Evolutionary conservation across 2,113 vertebrate species (phyloP).

Genomic region (Malurus melanocephalus): DNA sequence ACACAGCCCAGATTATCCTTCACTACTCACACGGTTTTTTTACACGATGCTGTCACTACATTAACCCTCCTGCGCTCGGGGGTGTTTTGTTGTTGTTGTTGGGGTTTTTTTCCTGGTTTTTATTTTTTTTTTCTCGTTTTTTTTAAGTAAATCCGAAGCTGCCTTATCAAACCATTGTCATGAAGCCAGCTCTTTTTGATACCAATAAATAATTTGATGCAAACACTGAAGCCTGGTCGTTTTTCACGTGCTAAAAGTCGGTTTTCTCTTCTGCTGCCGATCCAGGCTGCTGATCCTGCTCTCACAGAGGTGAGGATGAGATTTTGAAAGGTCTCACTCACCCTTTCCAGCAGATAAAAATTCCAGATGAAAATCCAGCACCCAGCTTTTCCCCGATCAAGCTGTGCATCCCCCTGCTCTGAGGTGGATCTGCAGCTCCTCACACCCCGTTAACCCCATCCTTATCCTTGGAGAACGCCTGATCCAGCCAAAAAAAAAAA

Average conservation of each 20-base stretch:
- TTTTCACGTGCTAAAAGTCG: neutral
- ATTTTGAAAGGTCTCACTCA: neutral
- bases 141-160: neutral
- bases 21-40: neutral
- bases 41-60: neutral
- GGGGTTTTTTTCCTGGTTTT: neutral
- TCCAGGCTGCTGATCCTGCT: neutral
- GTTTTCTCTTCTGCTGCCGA: neutral
- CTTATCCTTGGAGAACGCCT: neutral
- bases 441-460: neutral
- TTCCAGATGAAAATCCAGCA: fast-evolving
- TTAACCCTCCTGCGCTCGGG: neutral
- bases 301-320: neutral
- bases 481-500: neutral
- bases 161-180: neutral
- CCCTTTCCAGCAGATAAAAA: neutral
- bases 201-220: conserved; percentile 69
- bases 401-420: neutral
- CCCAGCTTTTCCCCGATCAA: neutral
- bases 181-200: conserved; percentile 36
- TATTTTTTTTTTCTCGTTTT: neutral
- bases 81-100: neutral
- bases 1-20: neutral
- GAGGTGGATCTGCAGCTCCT: neutral
- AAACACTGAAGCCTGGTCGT: neutral